Conservation (phyloP, 35 echinoderm and acorn worm species). For the Ophioderma brevispina region DNA sequence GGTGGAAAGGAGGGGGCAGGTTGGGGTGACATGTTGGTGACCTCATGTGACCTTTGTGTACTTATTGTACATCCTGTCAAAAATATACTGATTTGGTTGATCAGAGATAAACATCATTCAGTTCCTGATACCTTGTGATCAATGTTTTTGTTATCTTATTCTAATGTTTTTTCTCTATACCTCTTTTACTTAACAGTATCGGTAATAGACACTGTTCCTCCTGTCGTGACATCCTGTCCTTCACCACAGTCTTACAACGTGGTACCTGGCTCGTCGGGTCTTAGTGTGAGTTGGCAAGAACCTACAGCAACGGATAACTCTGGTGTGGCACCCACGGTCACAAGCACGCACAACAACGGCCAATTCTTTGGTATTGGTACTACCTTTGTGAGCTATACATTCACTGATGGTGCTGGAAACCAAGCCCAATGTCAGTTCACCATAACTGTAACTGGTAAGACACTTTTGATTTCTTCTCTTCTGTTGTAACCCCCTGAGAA, state of each 20-base stretch:
- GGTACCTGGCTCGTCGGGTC: background rate
- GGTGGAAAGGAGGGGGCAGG: no score
- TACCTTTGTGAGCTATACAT: constrained; percentile 26
- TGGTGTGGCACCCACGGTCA: constrained; percentile 31
- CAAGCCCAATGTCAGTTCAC: constrained; percentile 38
- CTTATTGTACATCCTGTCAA: no score
- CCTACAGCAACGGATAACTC: constrained; percentile 69
- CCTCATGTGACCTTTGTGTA: no score
- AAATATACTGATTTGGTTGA: no score
- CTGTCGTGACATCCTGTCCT: background rate
- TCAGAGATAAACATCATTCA: no score
- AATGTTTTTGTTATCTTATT: no score
- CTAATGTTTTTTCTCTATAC: no score
- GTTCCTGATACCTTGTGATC: no score
- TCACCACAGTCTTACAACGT: background rate
- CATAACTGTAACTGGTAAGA: constrained; percentile 27
- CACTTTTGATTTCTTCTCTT: no score
- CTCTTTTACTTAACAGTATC: background rate
- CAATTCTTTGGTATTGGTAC: constrained; percentile 33
- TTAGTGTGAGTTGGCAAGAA: background rate
- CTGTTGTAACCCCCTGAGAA: no score
- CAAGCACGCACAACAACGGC: constrained; percentile 3
- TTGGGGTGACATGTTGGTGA: no score
- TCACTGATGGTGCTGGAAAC: constrained; percentile 41
- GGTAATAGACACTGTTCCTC: background rate